Percentiles rank a stretch among this genome's conserved stretches.
Conservation (phyloP, 2,888 invertebrate genomes). For the Pandemis corylana region DNA sequence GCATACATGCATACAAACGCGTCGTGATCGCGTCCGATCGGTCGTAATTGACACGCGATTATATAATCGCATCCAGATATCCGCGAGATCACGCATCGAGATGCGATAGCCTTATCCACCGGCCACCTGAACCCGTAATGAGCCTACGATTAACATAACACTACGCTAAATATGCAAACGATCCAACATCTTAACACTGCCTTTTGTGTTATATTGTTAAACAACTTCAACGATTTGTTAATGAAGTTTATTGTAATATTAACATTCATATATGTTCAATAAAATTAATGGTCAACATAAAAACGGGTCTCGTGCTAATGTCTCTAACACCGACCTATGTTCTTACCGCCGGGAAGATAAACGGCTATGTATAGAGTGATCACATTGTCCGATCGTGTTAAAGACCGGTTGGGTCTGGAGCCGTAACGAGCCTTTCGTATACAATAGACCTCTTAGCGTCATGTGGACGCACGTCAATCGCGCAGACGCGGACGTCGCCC, state of each 20-base stretch:
- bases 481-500: conserved; percentile 52
- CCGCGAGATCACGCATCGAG: conserved; percentile 76
- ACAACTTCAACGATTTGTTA: conserved; percentile 32
- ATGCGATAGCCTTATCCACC: conserved; percentile 76
- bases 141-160: conserved; percentile 70
- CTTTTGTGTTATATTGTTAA: conserved; percentile 31
- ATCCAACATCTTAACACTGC: conserved; percentile 32
- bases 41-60: conserved; percentile 83
- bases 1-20: conserved; percentile 79
- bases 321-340: conserved; percentile 54
- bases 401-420: conserved; percentile 78
- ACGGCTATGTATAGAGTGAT: conserved; percentile 79
- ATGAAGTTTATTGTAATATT: conserved; percentile 32
- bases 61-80: conserved; percentile 56
- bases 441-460: conserved; percentile 85
- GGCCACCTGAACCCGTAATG: conserved; percentile 73
- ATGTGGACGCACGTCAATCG: conserved; percentile 80
- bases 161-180: conserved; percentile 38
- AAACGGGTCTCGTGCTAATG: conserved; percentile 55
- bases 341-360: conserved; percentile 61
- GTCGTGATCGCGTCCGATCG: conserved; percentile 71
- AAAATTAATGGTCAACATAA: conserved; percentile 49
- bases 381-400: conserved; percentile 81
- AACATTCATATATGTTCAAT: conserved; percentile 36
- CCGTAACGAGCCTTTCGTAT: conserved; percentile 82